Evolutionary conservation across 2,113 vertebrate species (phyloP).

Genomic region (Otocyon megalotis): DNA sequence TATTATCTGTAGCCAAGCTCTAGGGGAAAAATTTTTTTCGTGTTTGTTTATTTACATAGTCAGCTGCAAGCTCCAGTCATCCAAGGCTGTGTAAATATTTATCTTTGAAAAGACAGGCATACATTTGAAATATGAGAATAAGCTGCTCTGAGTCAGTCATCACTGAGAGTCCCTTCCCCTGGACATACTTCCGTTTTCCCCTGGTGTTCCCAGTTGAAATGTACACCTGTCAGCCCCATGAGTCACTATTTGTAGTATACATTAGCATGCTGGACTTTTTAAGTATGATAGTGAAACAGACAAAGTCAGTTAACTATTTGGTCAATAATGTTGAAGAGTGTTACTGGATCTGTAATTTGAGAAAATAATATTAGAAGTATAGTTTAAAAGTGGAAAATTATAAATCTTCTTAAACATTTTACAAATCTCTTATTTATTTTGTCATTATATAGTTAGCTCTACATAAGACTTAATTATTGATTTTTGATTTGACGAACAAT

Average conservation of each 20-base stretch:
- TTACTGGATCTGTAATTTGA: not conserved
- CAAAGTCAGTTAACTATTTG: constrained; percentile 15
- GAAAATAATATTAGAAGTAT: constrained; percentile 11
- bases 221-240: not conserved
- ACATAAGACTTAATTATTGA: constrained; percentile 4
- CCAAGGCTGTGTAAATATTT: constrained; percentile 60
- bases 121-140: not conserved
- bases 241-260: not conserved
- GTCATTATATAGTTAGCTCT: not conserved
- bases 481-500: not conserved
- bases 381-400: constrained; percentile 21
- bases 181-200: not conserved
- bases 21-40: not conserved
- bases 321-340: not conserved
- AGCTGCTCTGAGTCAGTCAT: not conserved
- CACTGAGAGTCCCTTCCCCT: not conserved
- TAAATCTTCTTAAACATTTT: not conserved
- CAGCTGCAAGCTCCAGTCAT: constrained; percentile 20
- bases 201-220: not conserved
- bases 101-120: constrained; percentile 40
- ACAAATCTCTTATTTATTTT: not conserved
- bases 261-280: not conserved
- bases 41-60: constrained; percentile 66
- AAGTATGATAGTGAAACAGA: not conserved
- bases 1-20: constrained; percentile 55